Percentiles rank a stretch among this genome's conserved stretches.
These are phyloP conservation scores for Sebastes itinus DNA, from an alignment of 2,797 vertebrate genomes.

Conservation along the genomic window DNA sequence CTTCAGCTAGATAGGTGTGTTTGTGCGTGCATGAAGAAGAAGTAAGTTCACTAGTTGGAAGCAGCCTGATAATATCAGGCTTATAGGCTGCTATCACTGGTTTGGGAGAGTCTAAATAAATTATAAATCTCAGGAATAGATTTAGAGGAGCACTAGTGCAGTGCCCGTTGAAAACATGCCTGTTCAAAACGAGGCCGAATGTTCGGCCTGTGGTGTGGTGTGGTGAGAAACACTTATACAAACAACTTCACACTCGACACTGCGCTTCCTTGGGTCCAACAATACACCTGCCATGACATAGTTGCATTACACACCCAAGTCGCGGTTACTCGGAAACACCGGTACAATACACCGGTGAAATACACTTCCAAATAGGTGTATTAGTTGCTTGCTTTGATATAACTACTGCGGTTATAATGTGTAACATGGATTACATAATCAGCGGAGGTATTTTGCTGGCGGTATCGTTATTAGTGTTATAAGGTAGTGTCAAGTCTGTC, in stretches of 20 bases:
- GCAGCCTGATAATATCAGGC: not conserved
- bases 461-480: too few species aligned
- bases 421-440: too few species aligned
- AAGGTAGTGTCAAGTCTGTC: too few species aligned
- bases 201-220: not conserved
- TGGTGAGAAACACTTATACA: not conserved
- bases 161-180: not conserved
- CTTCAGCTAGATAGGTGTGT: conserved; percentile 9
- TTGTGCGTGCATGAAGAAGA: not conserved
- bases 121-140: not conserved
- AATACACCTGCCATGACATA: too few species aligned
- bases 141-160: not conserved
- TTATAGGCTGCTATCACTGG: not conserved
- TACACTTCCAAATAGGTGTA: too few species aligned
- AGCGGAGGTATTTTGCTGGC: too few species aligned
- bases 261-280: not conserved
- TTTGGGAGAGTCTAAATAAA: not conserved
- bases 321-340: too few species aligned
- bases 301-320: not conserved
- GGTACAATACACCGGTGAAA: too few species aligned
- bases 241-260: not conserved
- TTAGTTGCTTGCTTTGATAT: too few species aligned
- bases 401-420: too few species aligned
- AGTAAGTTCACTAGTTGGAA: not conserved
- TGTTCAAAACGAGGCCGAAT: not conserved